phyloP scores from a whole-genome alignment of 2,113 vertebrate species.

The Natator depressus region DNA sequence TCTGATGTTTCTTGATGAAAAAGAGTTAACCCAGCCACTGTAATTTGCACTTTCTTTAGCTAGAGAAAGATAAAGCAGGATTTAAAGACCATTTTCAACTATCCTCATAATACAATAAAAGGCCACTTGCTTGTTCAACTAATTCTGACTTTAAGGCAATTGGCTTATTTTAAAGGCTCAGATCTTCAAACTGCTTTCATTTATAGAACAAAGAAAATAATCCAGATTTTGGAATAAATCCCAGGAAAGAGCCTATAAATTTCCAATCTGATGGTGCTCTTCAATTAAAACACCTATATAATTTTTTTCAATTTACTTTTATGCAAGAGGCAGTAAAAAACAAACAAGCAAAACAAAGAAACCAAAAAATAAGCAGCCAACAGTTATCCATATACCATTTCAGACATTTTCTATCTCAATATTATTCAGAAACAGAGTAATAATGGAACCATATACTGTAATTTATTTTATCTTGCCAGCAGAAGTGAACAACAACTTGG shows the following conservation, averaged over 20 bases:
- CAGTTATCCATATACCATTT: accelerated
- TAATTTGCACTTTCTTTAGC: constrained; percentile 49
- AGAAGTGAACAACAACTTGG: neutral
- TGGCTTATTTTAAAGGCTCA: constrained; percentile 45
- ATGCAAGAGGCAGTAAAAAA: neutral
- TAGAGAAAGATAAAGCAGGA: constrained; percentile 54
- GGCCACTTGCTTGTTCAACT: constrained; percentile 51
- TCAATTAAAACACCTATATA: neutral
- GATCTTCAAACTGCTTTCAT: constrained; percentile 36
- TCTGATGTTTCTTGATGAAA: constrained; percentile 10
- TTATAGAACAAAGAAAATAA: constrained; percentile 32
- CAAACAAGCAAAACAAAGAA: neutral
- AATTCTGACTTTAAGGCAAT: constrained; percentile 40
- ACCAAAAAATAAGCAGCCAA: neutral
- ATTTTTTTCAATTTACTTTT: neutral
- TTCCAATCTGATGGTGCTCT: neutral
- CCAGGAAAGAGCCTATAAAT: neutral
- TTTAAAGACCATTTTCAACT: constrained; percentile 63
- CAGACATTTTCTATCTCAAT: neutral
- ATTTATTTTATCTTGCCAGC: neutral
- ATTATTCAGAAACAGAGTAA: neutral
- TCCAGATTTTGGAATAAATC: constrained; percentile 7
- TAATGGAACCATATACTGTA: neutral
- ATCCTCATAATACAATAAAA: constrained; percentile 51
- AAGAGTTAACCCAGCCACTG: constrained; percentile 33